Evolutionary conservation across 1,140 invertebrate genomes (phyloP).

Genomic region (Parasteatoda tepidariorum): DNA sequence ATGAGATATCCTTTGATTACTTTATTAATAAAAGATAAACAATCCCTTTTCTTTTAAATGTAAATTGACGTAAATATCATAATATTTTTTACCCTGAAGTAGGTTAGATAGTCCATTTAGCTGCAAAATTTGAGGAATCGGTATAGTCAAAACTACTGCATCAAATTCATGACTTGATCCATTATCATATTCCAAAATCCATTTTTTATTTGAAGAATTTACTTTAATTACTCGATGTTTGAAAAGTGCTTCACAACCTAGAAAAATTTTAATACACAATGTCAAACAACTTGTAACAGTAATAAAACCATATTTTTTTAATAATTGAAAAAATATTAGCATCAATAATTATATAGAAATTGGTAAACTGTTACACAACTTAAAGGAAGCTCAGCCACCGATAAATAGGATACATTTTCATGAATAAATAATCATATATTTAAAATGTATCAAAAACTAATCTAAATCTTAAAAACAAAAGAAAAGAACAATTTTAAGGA

Average conservation of each 20-base stretch:
- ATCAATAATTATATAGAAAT: too few relatives aligned
- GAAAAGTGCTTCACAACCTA: conserved; percentile 43
- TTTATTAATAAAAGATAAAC: too few relatives aligned
- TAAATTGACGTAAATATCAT: too few relatives aligned
- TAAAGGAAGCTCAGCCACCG: too few relatives aligned
- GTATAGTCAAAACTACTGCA: conserved; percentile 43
- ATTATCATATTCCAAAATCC: conserved; percentile 26
- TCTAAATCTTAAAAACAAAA: too few relatives aligned
- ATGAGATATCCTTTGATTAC: too few relatives aligned
- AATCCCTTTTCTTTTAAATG: too few relatives aligned
- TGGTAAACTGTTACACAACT: too few relatives aligned
- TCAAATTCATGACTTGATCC: conserved; percentile 36
- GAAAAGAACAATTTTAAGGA: too few relatives aligned
- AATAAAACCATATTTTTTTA: neutral
- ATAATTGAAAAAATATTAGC: neutral
- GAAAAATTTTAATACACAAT: neutral
- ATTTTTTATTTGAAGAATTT: conserved; percentile 6
- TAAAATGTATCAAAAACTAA: too few relatives aligned
- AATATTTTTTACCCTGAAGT: conserved; percentile 15
- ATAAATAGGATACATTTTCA: too few relatives aligned
- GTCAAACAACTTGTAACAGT: neutral
- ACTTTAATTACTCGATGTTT: conserved; percentile 24
- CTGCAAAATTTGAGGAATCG: conserved; percentile 50
- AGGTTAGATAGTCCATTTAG: conserved; percentile 5
- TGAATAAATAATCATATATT: too few relatives aligned